These are phyloP conservation scores for Ctenoplectra terminalis DNA, from an alignment of 1,140 invertebrate species.

Conservation along the genomic window DNA sequence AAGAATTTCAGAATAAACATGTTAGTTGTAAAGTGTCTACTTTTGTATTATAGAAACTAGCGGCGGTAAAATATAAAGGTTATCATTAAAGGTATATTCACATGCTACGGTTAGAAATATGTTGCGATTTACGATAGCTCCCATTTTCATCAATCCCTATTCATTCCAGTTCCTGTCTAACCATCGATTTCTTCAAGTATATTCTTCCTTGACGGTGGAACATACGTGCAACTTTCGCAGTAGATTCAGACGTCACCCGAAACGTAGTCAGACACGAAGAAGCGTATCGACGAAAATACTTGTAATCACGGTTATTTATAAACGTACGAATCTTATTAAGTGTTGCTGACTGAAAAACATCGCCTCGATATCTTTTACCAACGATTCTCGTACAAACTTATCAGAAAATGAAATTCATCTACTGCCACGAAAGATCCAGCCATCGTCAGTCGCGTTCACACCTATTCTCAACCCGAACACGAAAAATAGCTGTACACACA, in stretches of 20 bases:
- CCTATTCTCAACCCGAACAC: background rate
- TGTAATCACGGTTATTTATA: background rate
- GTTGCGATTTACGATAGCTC: background rate
- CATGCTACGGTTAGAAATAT: background rate
- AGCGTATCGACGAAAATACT: background rate
- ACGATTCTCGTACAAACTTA: background rate
- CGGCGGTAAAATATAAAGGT: background rate
- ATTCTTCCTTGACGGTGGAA: background rate
- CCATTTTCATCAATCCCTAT: constrained; percentile 14
- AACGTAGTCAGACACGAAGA: too few species aligned
- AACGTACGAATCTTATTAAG: background rate
- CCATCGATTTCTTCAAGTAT: constrained; percentile 8
- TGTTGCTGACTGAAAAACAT: background rate
- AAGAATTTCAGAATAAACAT: background rate
- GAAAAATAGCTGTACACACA: constrained; percentile 10
- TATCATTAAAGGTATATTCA: constrained; percentile 7
- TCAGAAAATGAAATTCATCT: background rate
- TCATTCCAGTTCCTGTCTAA: background rate
- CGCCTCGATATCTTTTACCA: background rate
- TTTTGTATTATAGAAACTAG: too few species aligned
- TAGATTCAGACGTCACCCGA: background rate
- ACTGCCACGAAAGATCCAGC: background rate
- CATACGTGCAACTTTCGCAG: background rate
- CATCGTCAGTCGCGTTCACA: background rate
- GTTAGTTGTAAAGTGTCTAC: background rate